Percentiles rank a stretch among this genome's conserved stretches.
Evolutionary conservation across 1,140 invertebrate species (phyloP).

Genomic region (Procambarus clarkii): DNA sequence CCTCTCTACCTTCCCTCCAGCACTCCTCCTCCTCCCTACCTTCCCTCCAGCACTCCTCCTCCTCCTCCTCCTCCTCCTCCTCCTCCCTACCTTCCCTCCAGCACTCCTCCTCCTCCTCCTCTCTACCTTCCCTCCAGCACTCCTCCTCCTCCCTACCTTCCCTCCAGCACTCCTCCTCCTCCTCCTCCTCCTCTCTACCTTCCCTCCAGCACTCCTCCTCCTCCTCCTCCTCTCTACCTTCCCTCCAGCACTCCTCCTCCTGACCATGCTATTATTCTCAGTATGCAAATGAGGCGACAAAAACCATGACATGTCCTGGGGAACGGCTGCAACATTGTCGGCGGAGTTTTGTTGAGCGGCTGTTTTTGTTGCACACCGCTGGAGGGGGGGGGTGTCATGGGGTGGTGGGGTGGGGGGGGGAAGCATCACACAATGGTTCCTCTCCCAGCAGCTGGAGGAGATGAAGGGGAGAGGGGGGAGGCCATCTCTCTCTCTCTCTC

Average conservation of each 20-base stretch:
- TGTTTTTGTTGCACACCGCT: constrained; percentile 3
- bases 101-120: too few species aligned
- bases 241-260: not conserved
- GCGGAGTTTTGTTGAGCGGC: not conserved
- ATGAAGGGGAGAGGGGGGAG: too few species aligned
- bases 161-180: not conserved
- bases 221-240: not conserved
- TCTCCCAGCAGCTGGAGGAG: not conserved
- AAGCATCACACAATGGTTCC: not conserved
- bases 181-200: not conserved
- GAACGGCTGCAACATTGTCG: not conserved
- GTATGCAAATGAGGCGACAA: constrained; percentile 14
- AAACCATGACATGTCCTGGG: not conserved
- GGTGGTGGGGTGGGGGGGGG: not conserved
- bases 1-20: not conserved
- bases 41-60: not conserved
- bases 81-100: not conserved
- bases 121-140: not conserved
- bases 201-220: not conserved
- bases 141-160: too few species aligned
- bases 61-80: too few species aligned
- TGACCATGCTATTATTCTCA: not conserved
- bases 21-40: not conserved
- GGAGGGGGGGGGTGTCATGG: not conserved
- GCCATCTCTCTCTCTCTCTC: not conserved